Conservation (phyloP, 2,888 invertebrate genomes). For the Lithophane leautieri region DNA sequence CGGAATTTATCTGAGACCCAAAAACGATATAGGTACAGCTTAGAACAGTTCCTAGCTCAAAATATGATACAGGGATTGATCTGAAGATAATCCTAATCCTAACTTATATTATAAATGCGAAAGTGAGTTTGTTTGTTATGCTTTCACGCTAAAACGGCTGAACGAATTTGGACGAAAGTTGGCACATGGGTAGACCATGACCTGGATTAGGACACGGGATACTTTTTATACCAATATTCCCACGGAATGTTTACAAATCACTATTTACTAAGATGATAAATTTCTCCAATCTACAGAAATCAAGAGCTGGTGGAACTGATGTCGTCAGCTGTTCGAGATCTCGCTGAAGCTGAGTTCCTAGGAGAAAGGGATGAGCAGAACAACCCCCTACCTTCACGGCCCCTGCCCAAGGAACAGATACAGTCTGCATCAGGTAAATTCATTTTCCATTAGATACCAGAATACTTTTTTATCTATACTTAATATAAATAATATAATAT, state of each 20-base stretch:
- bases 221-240: no score
- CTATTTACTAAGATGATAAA: neutral
- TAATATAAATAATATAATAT: no score
- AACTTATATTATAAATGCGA: no score
- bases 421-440: slow-evolving; percentile 78
- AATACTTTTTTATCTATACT: no score
- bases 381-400: slow-evolving; percentile 94
- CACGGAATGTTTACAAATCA: neutral
- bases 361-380: slow-evolving; percentile 96
- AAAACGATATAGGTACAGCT: neutral
- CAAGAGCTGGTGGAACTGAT: slow-evolving; percentile 96
- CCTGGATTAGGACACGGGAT: no score
- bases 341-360: slow-evolving; percentile 97
- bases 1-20: neutral
- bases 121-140: no score
- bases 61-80: neutral
- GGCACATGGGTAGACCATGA: no score
- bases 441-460: neutral
- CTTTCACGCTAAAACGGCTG: no score
- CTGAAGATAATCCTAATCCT: neutral
- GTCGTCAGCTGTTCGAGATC: slow-evolving; percentile 96
- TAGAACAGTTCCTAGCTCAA: neutral
- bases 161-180: no score
- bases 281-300: slow-evolving; percentile 83
- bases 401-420: slow-evolving; percentile 86